These are phyloP conservation scores for Arion vulgaris DNA, from an alignment of 1,140 invertebrate genomes.

Conservation along the genomic window DNA sequence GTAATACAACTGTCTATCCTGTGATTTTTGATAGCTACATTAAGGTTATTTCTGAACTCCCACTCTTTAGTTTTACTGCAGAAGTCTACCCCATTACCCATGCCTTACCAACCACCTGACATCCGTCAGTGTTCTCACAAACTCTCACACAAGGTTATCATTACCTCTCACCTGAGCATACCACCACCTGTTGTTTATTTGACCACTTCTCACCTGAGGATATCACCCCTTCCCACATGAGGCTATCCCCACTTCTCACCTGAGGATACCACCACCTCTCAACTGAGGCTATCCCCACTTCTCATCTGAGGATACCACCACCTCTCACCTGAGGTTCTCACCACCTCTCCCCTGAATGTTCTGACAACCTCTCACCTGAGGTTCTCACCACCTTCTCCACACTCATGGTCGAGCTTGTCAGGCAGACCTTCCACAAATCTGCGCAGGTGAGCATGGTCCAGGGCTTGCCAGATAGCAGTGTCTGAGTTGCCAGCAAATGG, in stretches of 20 bases:
- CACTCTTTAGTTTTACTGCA: too few species aligned
- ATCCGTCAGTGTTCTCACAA: too few species aligned
- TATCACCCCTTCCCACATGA: not conserved
- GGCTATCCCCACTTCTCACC: not conserved
- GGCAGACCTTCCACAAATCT: constrained; percentile 64
- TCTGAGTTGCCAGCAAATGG: constrained; percentile 84
- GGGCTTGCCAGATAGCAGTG: constrained; percentile 79
- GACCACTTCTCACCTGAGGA: too few species aligned
- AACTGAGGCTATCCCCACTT: constrained; percentile 30
- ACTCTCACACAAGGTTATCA: too few species aligned
- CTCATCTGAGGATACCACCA: not conserved
- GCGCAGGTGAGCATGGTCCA: constrained; percentile 78
- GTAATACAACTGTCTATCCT: too few species aligned
- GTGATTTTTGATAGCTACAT: too few species aligned
- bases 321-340: constrained; percentile 31
- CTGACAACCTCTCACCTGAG: constrained; percentile 55
- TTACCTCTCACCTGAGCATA: too few species aligned
- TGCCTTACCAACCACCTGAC: too few species aligned
- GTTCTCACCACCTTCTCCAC: constrained; percentile 71
- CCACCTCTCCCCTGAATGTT: not conserved
- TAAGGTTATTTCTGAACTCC: too few species aligned
- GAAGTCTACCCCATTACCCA: too few species aligned
- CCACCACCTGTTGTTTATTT: not conserved
- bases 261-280: not conserved
- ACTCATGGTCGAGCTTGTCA: constrained; percentile 60